A percentile compares a stretch with the other conserved stretches of the same genome.
phyloP scores from a whole-genome alignment of 2,888 invertebrate genomes.

The Nasonia oneida region DNA sequence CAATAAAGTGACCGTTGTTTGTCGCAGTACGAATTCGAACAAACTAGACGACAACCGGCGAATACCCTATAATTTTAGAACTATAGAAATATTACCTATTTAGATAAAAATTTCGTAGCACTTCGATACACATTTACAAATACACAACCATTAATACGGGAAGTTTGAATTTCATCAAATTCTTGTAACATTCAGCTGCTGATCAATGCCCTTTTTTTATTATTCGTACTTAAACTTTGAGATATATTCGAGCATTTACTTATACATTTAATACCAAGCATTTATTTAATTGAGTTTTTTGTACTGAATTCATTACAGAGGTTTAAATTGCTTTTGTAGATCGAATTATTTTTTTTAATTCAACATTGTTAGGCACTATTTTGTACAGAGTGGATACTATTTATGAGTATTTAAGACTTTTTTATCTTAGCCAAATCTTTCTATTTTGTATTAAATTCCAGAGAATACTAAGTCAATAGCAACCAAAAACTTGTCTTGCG shows the following conservation, averaged over 20 bases:
- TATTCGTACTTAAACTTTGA: slow-evolving; percentile 55
- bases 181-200: slow-evolving; percentile 30
- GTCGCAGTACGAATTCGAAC: slow-evolving; percentile 50
- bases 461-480: slow-evolving; percentile 62
- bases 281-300: slow-evolving; percentile 45
- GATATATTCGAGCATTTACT: slow-evolving; percentile 45
- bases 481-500: slow-evolving; percentile 61
- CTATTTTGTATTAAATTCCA: slow-evolving; percentile 57
- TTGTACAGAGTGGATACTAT: slow-evolving; percentile 54
- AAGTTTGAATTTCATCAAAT: slow-evolving; percentile 48
- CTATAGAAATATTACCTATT: slow-evolving; percentile 58
- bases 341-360: slow-evolving; percentile 36
- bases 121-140: slow-evolving; percentile 60
- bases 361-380: slow-evolving; percentile 46
- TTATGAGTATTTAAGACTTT: slow-evolving; percentile 60
- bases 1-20: slow-evolving; percentile 54
- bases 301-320: slow-evolving; percentile 7
- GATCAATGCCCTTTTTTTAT: slow-evolving; percentile 29
- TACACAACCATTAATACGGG: slow-evolving; percentile 51
- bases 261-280: slow-evolving; percentile 36
- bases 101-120: slow-evolving; percentile 61
- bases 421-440: slow-evolving; percentile 59
- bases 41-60: slow-evolving; percentile 39
- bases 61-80: slow-evolving; percentile 63
- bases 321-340: slow-evolving; percentile 32